These are phyloP conservation scores for Asobara japonica DNA, from an alignment of 1,140 invertebrate species.

Conservation along the genomic window DNA sequence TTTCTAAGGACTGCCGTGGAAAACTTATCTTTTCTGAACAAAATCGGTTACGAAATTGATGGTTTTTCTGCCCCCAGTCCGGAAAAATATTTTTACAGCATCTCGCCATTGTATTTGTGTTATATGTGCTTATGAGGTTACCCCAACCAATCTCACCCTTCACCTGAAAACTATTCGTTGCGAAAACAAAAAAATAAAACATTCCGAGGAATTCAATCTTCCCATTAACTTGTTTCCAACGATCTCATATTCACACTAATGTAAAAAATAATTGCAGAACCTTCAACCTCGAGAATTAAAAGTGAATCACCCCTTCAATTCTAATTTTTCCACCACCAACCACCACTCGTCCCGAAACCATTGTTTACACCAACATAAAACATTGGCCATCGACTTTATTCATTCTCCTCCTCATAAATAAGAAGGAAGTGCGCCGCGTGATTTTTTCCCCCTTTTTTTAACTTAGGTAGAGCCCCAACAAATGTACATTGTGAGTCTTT, in stretches of 20 bases:
- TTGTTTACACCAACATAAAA: not conserved
- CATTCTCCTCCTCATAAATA: not conserved
- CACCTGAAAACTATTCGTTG: too few species aligned
- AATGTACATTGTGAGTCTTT: not conserved
- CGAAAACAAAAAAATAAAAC: too few species aligned
- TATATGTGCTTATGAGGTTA: too few species aligned
- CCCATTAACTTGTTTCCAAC: too few species aligned
- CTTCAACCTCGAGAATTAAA: not conserved
- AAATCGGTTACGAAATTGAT: not conserved
- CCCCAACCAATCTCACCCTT: too few species aligned
- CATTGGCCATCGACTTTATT: not conserved
- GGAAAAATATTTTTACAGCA: conserved; percentile 27
- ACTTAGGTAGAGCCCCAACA: not conserved
- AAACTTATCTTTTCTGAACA: too few species aligned
- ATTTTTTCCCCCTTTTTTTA: not conserved
- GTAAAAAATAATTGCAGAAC: too few species aligned
- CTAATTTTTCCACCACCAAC: not conserved
- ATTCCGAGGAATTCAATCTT: too few species aligned
- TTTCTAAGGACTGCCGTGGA: not conserved
- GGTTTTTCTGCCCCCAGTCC: not conserved
- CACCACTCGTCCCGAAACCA: not conserved
- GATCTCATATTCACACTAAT: too few species aligned
- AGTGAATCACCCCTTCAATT: not conserved
- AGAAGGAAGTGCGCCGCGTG: not conserved
- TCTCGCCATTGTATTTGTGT: too few species aligned